A percentile compares a stretch with the other conserved stretches of the same genome.
phyloP scores from a whole-genome alignment of 2,113 vertebrate species.

The Xiphophorus couchianus region DNA sequence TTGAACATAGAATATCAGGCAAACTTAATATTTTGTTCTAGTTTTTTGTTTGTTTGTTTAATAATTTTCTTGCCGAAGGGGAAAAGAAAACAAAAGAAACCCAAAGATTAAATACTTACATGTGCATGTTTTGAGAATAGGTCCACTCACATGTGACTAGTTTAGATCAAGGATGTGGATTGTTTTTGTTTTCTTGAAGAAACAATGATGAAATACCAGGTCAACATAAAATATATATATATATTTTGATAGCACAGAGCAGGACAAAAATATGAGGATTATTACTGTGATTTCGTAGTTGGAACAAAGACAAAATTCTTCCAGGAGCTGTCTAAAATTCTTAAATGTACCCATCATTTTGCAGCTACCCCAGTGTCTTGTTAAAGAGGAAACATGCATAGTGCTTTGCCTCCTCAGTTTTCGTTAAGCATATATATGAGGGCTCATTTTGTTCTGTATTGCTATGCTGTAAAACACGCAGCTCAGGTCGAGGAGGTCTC shows the following conservation, averaged over 20 bases:
- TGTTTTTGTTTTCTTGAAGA: not conserved
- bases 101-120: too few species aligned
- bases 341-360: conserved; percentile 26
- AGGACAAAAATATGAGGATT: not conserved
- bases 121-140: too few species aligned
- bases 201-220: conserved; percentile 35
- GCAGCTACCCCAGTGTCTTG: conserved; percentile 13
- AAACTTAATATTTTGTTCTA: too few species aligned
- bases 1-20: too few species aligned
- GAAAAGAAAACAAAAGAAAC: too few species aligned
- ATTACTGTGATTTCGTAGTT: too few species aligned
- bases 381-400: not conserved
- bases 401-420: conserved; percentile 16
- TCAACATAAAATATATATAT: conserved; percentile 17
- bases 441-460: conserved; percentile 43
- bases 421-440: conserved; percentile 16
- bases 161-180: too few species aligned
- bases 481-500: conserved; percentile 58
- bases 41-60: too few species aligned
- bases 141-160: too few species aligned
- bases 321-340: not conserved
- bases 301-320: too few species aligned
- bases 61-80: too few species aligned
- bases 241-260: conserved; percentile 20
- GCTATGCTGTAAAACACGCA: conserved; percentile 48